Percentiles rank a stretch among this genome's conserved stretches.
Evolutionary conservation across 2,113 vertebrate species (phyloP).

Genomic region (Notarius quadriscutis): DNA sequence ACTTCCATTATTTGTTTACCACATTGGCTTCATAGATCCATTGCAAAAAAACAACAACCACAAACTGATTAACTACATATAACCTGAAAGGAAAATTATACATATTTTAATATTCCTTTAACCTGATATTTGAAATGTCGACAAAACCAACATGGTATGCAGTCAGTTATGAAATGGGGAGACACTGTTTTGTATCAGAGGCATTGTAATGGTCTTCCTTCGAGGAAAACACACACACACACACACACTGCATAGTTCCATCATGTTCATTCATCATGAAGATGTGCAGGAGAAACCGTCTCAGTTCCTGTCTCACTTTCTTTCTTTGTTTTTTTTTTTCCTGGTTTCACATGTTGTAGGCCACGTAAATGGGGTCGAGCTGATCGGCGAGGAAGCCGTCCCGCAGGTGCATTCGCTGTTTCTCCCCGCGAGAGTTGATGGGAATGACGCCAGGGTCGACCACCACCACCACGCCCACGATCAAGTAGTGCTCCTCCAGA

Average conservation of each 20-base stretch:
- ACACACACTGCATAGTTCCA: conserved; percentile 54
- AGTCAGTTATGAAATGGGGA: conserved; percentile 38
- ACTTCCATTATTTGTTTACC: background rate
- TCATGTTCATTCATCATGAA: conserved; percentile 37
- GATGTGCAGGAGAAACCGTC: conserved; percentile 10
- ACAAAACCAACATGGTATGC: conserved; percentile 31
- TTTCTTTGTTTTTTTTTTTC: background rate
- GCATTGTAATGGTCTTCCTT: conserved; percentile 45
- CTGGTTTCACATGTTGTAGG: conserved; percentile 89
- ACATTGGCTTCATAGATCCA: background rate
- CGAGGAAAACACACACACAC: conserved; percentile 29
- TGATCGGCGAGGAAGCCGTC: conserved; percentile 96
- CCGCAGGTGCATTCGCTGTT: conserved; percentile 95
- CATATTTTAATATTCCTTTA: background rate
- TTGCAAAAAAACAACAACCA: background rate
- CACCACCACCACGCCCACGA: conserved; percentile 77
- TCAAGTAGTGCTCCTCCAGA: conserved; percentile 86
- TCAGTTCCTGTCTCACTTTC: conserved; percentile 1
- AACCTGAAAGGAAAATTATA: conserved; percentile 8
- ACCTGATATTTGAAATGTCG: conserved; percentile 39
- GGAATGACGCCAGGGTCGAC: conserved; percentile 94
- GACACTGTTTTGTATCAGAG: conserved; percentile 40
- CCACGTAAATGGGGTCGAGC: conserved; percentile 96
- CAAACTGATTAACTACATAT: background rate
- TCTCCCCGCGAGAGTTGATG: conserved; percentile 79